These are phyloP conservation scores for Microchirus variegatus DNA, from an alignment of 2,797 vertebrate species.

Conservation along the genomic window DNA sequence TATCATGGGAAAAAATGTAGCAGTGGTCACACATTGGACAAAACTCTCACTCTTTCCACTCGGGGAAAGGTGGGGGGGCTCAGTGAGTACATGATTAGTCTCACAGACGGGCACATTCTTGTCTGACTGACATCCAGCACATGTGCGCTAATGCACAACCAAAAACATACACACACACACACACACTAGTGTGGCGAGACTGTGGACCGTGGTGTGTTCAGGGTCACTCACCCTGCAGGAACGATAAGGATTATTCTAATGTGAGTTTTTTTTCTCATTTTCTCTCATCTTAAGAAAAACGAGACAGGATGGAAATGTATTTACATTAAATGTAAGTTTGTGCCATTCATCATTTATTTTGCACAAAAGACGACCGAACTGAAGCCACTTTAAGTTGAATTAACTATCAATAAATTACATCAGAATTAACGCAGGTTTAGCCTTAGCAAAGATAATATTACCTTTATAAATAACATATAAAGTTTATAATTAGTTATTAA, in stretches of 20 bases:
- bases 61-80: conserved; percentile 19
- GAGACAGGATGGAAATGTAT: no score
- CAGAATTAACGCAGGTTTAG: no score
- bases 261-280: not conserved
- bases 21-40: conserved; percentile 61
- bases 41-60: conserved; percentile 19
- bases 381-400: no score
- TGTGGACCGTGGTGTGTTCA: conserved; percentile 6
- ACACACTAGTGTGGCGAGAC: not conserved
- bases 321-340: no score
- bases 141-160: conserved; percentile 16
- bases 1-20: conserved; percentile 53
- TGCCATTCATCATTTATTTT: no score
- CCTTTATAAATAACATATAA: no score
- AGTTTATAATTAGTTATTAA: no score
- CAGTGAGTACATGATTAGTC: conserved; percentile 47
- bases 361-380: no score
- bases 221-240: not conserved
- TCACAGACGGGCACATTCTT: conserved; percentile 60
- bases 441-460: no score
- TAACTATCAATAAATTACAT: no score
- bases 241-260: not conserved
- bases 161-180: not conserved
- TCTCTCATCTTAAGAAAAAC: not conserved
- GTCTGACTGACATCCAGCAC: conserved; percentile 49